These are phyloP conservation scores for Porites cylindrica DNA, from an alignment of 92 coral and sea anemone genomes.

Conservation along the genomic window DNA sequence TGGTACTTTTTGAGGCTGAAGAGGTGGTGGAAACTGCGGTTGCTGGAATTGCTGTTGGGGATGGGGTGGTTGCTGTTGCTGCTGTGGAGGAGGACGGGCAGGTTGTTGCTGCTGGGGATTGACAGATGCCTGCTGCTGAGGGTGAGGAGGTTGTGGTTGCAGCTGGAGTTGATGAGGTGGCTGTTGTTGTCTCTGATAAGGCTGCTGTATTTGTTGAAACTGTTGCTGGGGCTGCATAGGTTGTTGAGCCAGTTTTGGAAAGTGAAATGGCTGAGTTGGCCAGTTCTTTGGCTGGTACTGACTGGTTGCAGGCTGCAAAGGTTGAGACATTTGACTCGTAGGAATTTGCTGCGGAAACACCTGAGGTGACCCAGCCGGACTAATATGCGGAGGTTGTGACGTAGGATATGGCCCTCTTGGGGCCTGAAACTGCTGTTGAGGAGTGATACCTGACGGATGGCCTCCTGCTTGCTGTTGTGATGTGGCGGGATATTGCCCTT, in stretches of 20 bases:
- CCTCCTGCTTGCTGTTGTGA: slow-evolving; percentile 27
- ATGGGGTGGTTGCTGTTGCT: slow-evolving; percentile 49
- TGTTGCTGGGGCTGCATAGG: slow-evolving; percentile 37
- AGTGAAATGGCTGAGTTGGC: slow-evolving; percentile 47
- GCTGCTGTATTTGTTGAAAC: slow-evolving; percentile 55
- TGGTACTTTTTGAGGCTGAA: slow-evolving; percentile 1
- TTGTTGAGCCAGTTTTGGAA: slow-evolving; percentile 46
- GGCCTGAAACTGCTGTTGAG: slow-evolving; percentile 50
- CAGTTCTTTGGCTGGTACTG: slow-evolving; percentile 52
- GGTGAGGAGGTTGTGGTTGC: slow-evolving; percentile 26
- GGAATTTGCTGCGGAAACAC: slow-evolving; percentile 19
- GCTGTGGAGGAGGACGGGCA: slow-evolving; percentile 4
- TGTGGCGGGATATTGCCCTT: slow-evolving; percentile 9
- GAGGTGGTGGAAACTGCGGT: background rate
- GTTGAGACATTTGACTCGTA: slow-evolving; percentile 38
- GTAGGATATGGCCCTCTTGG: slow-evolving; percentile 57
- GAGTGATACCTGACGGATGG: slow-evolving; percentile 6
- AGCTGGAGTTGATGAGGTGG: slow-evolving; percentile 22
- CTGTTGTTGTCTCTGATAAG: slow-evolving; percentile 51
- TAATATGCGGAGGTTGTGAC: slow-evolving; percentile 31
- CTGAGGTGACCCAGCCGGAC: slow-evolving; percentile 36
- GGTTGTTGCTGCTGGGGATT: slow-evolving; percentile 35
- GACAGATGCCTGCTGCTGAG: slow-evolving; percentile 39
- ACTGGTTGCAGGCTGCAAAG: slow-evolving; percentile 25
- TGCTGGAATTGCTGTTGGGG: slow-evolving; percentile 29